Conservation (phyloP, 2,113 vertebrate genomes). For the Silurus asotus region DNA sequence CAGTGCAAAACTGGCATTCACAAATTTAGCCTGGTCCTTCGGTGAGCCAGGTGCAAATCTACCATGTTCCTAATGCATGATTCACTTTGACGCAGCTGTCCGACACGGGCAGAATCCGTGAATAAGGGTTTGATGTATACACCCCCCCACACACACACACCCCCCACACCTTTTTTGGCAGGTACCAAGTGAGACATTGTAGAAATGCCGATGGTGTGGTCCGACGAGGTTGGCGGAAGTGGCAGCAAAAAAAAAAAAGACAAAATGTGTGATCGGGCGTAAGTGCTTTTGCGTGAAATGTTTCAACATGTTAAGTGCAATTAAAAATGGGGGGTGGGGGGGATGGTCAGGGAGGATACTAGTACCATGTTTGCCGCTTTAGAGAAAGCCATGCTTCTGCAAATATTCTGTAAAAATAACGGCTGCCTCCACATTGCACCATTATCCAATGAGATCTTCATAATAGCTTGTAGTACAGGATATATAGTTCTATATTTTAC, state of each 20-base stretch:
- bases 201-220: constrained; percentile 14
- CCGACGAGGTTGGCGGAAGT: constrained; percentile 38
- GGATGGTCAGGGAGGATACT: constrained; percentile 49
- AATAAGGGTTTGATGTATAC: constrained; percentile 19
- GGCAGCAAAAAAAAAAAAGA: constrained; percentile 28
- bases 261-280: constrained; percentile 46
- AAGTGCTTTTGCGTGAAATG: constrained; percentile 77
- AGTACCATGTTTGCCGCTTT: constrained; percentile 70
- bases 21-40: constrained; percentile 94
- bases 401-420: constrained; percentile 64
- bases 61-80: constrained; percentile 60
- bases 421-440: constrained; percentile 71
- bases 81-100: constrained; percentile 32
- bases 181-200: background rate
- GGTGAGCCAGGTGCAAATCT: constrained; percentile 80
- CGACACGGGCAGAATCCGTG: constrained; percentile 26
- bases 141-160: background rate
- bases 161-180: constrained; percentile 12
- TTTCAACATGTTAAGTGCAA: constrained; percentile 73
- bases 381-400: constrained; percentile 58
- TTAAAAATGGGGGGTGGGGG: constrained; percentile 61
- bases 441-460: constrained; percentile 59
- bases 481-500: constrained; percentile 62
- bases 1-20: constrained; percentile 93
- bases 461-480: constrained; percentile 71